phyloP scores from a whole-genome alignment of 2,888 invertebrate genomes.

The Caenorhabditis sp. region DNA sequence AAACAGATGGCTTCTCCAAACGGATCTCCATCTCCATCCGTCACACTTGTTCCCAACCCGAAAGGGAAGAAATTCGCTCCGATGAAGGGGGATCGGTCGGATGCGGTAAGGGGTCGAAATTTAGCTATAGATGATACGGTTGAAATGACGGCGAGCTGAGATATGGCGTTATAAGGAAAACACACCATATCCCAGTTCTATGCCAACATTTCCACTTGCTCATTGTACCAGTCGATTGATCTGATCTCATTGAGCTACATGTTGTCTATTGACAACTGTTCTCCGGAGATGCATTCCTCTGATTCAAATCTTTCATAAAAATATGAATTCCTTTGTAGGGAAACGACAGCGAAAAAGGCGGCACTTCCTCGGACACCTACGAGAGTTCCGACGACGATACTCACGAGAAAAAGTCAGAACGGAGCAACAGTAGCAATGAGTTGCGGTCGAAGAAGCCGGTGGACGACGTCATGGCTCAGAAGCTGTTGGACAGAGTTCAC shows the following conservation, averaged over 20 bases:
- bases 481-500: conserved; percentile 10
- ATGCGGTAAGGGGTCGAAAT: background rate
- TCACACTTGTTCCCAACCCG: conserved; percentile 1
- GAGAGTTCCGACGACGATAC: background rate
- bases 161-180: too few relatives aligned
- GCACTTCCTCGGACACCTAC: background rate
- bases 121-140: too few relatives aligned
- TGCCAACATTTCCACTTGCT: too few relatives aligned
- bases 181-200: too few relatives aligned
- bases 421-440: background rate
- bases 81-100: background rate
- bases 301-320: background rate
- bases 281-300: background rate
- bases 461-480: background rate
- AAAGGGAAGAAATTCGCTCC: conserved; percentile 19
- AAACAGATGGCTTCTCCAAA: background rate
- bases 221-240: too few relatives aligned
- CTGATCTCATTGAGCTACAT: too few relatives aligned
- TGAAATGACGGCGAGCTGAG: too few relatives aligned
- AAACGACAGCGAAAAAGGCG: background rate
- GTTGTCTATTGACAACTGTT: background rate
- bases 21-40: background rate
- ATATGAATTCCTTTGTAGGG: background rate
- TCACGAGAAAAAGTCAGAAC: background rate
- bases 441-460: background rate